phyloP scores from a whole-genome alignment of 2,888 invertebrate genomes.

The Sarcophaga rosellei region DNA sequence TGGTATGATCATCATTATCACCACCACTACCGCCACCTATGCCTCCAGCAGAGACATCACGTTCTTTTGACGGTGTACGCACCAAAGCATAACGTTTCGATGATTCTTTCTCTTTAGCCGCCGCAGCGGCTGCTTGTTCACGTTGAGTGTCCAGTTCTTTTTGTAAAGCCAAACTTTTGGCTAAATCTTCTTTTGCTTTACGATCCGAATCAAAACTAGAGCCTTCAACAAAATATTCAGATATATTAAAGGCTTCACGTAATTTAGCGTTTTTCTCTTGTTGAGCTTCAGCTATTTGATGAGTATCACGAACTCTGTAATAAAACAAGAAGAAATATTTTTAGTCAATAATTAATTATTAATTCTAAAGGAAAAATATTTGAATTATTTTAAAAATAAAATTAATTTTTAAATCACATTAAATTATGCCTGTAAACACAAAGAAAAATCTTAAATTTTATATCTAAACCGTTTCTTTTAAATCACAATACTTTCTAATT shows the following conservation, averaged over 20 bases:
- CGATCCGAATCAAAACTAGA: conserved; percentile 94
- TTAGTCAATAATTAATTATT: not conserved
- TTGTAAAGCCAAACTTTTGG: conserved; percentile 81
- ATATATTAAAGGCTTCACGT: conserved; percentile 96
- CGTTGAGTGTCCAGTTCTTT: conserved; percentile 81
- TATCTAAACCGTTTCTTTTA: too few relatives aligned
- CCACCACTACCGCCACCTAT: conserved; percentile 78
- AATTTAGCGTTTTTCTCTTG: conserved; percentile 96
- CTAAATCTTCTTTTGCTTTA: conserved; percentile 82
- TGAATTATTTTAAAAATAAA: not conserved
- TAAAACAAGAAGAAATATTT: not conserved
- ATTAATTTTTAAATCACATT: too few relatives aligned
- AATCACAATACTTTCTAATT: too few relatives aligned
- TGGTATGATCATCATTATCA: conserved; percentile 76
- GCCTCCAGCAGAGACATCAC: conserved; percentile 76
- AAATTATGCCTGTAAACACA: too few relatives aligned
- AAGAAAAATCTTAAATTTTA: too few relatives aligned
- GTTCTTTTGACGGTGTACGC: conserved; percentile 88
- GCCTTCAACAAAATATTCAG: conserved; percentile 96
- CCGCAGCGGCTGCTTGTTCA: conserved; percentile 76
- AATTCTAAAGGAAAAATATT: not conserved
- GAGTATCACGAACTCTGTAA: conserved; percentile 94
- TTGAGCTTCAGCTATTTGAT: conserved; percentile 97
- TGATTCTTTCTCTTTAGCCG: conserved; percentile 75
- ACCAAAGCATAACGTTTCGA: conserved; percentile 87